Conservation (phyloP, 1,140 invertebrate genomes). For the Rhysida immarginata region DNA sequence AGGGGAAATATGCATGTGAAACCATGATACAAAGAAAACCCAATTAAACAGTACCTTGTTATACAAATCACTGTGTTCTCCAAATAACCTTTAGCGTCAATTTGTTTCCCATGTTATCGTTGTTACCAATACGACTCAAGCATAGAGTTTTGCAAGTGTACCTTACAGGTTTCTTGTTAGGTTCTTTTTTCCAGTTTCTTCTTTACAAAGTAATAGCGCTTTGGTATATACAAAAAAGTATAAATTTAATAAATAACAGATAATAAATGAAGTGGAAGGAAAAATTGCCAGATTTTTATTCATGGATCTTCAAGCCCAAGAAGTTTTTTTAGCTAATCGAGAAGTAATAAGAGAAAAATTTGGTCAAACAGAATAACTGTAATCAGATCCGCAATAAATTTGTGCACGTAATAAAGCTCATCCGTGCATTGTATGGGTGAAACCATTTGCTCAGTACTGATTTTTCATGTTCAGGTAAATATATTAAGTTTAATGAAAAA, state of each 20-base stretch:
- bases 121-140: constrained; percentile 6
- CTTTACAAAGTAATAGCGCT: neutral
- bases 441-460: neutral
- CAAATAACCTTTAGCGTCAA: neutral
- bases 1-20: no score
- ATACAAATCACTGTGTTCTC: constrained; percentile 3
- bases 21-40: neutral
- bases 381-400: neutral
- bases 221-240: neutral
- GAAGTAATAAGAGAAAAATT: neutral
- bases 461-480: neutral
- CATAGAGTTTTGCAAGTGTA: constrained; percentile 4
- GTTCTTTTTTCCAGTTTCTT: neutral
- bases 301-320: no score
- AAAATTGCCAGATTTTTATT: no score
- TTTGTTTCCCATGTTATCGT: constrained; percentile 7
- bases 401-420: neutral
- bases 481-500: neutral
- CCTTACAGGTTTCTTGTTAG: constrained; percentile 7
- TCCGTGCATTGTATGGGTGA: neutral
- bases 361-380: neutral
- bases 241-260: no score
- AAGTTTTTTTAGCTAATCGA: neutral
- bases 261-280: no score
- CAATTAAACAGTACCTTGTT: constrained; percentile 1